Base-by-base conservation (phyloP, 1,140 invertebrate species). In the Triops longicaudatus region DNA sequence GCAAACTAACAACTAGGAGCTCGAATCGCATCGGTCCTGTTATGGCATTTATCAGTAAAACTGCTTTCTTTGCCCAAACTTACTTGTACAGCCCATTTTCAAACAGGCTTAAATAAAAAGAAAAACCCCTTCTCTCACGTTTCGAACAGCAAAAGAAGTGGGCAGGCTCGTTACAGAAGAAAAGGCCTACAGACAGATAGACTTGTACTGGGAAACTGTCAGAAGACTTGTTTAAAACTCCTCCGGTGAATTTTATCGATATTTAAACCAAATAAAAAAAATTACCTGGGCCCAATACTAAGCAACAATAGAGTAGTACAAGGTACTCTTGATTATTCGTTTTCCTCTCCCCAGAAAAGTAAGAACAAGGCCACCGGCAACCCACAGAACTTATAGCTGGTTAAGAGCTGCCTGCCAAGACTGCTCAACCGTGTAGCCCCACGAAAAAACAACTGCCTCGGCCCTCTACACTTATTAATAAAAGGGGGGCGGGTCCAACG, bases 1-100 rank as follows among this genome's bases (percentile, higher is more conserved):
- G 50, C 50, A 63, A 63, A 63, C 50, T 63, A 63, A 63, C 50
- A 63, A 22, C 50, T 63, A 63, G 17, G 50, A 63, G 50, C 50
- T 63, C 50, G 17, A 63, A 63, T 63, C 50, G 22, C 50, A 22
- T 63, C 50, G 50, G 50, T 63, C 50, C 22, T 63, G 22, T 22
- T 63, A 63, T 63, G 50, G 50, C 50, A 63, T 63, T 63, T 10
- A n/a, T 63, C 50, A 63, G 22, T 11, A 63, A 22, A 63, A 63
- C 50, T 22, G 14, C 22, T 22, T 22, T 63, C 17, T n/a, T n/a
- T n/a, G n/a, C 5, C 50, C 50, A 14, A 63, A n/a, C 50, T 63
- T 63, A 9, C 14, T 22, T 63, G 50, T 63, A 63, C 50, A 63
- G 22, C 50, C 50, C 14, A 5, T 63, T 10, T 22, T 22, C 14